phyloP scores from a whole-genome alignment of 2,888 invertebrate species.

The Hetaerina titia region DNA sequence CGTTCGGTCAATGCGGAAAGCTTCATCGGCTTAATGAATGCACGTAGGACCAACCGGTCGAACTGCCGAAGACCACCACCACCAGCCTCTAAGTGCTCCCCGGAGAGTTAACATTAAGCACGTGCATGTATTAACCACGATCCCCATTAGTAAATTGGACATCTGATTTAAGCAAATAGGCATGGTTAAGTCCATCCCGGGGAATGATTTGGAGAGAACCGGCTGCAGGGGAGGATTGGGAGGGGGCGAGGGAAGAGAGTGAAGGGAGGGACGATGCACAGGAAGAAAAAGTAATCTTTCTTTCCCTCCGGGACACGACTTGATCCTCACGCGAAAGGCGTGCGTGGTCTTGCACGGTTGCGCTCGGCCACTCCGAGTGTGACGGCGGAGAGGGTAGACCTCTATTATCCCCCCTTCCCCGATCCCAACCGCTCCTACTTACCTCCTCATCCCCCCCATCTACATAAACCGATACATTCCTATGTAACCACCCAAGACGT shows the following conservation, averaged over 20 bases:
- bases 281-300: neutral
- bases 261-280: neutral
- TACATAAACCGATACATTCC: conserved; percentile 50
- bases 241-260: neutral
- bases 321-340: conserved; percentile 30
- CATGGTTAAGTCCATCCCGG: conserved; percentile 34
- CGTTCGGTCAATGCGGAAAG: neutral
- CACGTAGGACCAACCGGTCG: conserved; percentile 5
- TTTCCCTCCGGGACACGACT: conserved; percentile 18
- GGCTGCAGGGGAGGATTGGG: neutral
- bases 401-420: conserved; percentile 18
- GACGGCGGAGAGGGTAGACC: neutral
- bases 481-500: conserved; percentile 63
- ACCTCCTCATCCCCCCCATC: neutral
- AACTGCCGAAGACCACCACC: neutral
- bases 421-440: neutral
- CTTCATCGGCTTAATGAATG: conserved; percentile 11
- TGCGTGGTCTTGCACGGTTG: conserved; percentile 54
- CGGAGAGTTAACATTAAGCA: conserved; percentile 21
- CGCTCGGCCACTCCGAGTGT: conserved; percentile 9
- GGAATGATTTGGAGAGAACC: neutral
- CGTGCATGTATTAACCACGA: conserved; percentile 35
- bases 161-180: conserved; percentile 39
- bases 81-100: conserved; percentile 8
- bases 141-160: conserved; percentile 35